Percentiles rank a stretch among this genome's conserved stretches.
Conservation (phyloP, 2,888 invertebrate species). For the Euclidia mi region DNA sequence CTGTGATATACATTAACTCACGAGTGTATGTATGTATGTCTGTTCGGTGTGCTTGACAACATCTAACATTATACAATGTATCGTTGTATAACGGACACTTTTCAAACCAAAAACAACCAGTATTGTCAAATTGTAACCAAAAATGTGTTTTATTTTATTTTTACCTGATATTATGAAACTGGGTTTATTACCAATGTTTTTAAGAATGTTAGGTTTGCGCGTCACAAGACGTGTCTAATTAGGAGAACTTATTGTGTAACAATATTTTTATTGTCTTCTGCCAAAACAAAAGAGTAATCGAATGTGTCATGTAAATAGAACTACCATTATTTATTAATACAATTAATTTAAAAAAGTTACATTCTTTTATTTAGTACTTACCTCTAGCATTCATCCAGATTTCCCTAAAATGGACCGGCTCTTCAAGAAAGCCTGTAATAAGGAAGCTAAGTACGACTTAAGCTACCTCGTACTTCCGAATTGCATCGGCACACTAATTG, state of each 20-base stretch:
- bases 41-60: constrained; percentile 75
- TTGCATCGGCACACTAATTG: too few relatives aligned
- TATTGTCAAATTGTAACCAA: constrained; percentile 85
- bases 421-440: too few relatives aligned
- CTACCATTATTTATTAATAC: constrained; percentile 91
- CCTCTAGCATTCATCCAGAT: neutral
- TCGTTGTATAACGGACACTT: constrained; percentile 38
- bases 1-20: constrained; percentile 86
- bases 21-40: constrained; percentile 83
- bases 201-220: constrained; percentile 59
- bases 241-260: constrained; percentile 78
- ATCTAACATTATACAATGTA: constrained; percentile 45
- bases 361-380: constrained; percentile 70
- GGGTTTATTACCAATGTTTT: constrained; percentile 78
- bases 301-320: constrained; percentile 90
- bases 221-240: constrained; percentile 62
- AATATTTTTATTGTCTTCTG: constrained; percentile 89
- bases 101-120: constrained; percentile 85
- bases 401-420: too few relatives aligned
- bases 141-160: constrained; percentile 66
- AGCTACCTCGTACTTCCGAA: too few relatives aligned
- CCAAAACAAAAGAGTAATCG: constrained; percentile 89
- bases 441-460: too few relatives aligned
- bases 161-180: constrained; percentile 64
- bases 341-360: constrained; percentile 83